phyloP scores from a whole-genome alignment of 2,888 invertebrate genomes.

The Neoitamus cyanurus region DNA sequence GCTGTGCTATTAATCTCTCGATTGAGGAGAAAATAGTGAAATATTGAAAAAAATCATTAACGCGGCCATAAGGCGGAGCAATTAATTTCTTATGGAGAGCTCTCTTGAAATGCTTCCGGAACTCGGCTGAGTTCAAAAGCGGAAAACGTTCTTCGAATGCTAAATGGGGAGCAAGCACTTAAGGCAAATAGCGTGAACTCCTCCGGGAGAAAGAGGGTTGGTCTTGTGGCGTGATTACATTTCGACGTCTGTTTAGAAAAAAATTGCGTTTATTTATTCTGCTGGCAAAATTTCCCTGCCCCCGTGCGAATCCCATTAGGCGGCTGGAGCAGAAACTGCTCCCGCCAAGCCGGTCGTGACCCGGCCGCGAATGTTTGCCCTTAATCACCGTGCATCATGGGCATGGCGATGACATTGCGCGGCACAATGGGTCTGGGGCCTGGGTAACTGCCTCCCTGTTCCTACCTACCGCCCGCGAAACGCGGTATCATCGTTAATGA shows the following conservation, averaged over 20 bases:
- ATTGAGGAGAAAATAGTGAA: background rate
- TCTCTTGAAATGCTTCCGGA: background rate
- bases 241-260: background rate
- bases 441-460: too few relatives aligned
- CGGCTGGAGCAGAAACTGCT: background rate
- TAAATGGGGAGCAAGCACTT: background rate
- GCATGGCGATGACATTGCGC: background rate
- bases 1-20: background rate
- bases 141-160: background rate
- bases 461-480: background rate
- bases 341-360: background rate
- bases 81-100: background rate
- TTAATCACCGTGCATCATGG: background rate
- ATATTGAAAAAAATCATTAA: background rate
- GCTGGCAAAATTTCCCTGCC: background rate
- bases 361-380: background rate
- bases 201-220: background rate
- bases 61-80: background rate
- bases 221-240: background rate
- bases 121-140: background rate
- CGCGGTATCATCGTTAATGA: background rate
- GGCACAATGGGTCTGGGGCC: background rate
- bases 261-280: background rate
- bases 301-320: background rate
- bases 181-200: background rate